Conservation (phyloP, 2,888 invertebrate species). For the Lithophane socia region DNA sequence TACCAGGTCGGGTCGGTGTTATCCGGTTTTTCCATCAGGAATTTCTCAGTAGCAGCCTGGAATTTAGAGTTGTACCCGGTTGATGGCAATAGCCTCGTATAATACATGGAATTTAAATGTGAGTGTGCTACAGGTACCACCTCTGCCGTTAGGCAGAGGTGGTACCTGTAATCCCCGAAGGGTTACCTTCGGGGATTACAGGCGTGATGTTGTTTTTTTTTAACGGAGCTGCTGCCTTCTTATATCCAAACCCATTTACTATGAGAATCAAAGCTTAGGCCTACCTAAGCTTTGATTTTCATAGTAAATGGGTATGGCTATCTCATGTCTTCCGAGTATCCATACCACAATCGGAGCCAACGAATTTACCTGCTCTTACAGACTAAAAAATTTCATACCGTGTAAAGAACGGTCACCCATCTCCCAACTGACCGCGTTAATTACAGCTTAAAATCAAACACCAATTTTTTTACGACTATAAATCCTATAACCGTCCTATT, state of each 20-base stretch:
- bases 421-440: background rate
- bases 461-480: slow-evolving; percentile 28
- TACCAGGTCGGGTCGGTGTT: background rate
- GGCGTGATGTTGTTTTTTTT: background rate
- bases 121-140: background rate
- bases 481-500: background rate
- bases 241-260: background rate
- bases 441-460: background rate
- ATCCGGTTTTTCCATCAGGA: background rate
- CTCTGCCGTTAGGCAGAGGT: too few relatives aligned
- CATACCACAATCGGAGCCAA: background rate
- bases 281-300: too few relatives aligned
- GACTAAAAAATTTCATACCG: too few relatives aligned
- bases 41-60: background rate
- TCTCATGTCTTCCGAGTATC: too few relatives aligned
- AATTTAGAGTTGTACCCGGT: background rate
- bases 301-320: too few relatives aligned
- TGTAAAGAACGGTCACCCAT: background rate
- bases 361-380: background rate
- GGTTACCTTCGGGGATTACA: background rate
- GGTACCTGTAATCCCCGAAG: too few relatives aligned
- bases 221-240: too few relatives aligned
- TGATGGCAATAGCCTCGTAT: background rate
- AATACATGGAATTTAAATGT: background rate
- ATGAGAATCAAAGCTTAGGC: background rate